Conservation (phyloP, 2,888 invertebrate genomes). For the Conistra vaccinii region DNA sequence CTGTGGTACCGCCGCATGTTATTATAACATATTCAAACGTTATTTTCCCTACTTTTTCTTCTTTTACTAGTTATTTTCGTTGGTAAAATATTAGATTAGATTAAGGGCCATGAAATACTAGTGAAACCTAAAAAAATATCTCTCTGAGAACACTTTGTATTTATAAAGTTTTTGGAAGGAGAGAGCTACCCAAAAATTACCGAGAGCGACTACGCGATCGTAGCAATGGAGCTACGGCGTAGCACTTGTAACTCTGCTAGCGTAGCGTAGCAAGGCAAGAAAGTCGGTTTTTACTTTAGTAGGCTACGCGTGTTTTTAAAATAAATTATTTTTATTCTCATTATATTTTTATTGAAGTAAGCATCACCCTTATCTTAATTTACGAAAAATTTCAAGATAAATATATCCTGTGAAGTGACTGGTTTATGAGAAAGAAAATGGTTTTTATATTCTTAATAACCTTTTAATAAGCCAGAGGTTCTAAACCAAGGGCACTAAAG, state of each 20-base stretch:
- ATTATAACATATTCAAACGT: conserved; percentile 23
- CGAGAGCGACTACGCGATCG: background rate
- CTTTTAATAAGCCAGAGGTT: background rate
- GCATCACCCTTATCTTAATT: background rate
- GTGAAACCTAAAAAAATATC: too few species aligned
- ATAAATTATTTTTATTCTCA: background rate
- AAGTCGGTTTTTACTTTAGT: background rate
- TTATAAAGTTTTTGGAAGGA: background rate
- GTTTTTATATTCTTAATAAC: background rate
- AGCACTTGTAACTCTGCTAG: background rate
- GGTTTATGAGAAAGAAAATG: background rate
- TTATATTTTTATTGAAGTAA: background rate
- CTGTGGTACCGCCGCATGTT: conserved; percentile 21
- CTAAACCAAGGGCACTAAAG: background rate
- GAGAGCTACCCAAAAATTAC: background rate
- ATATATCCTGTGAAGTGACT: background rate
- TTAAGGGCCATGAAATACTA: background rate
- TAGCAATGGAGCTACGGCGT: conserved; percentile 1
- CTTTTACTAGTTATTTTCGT: background rate
- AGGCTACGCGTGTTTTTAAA: background rate
- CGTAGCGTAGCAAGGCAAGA: conserved; percentile 20
- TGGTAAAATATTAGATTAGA: background rate
- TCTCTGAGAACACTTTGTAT: background rate
- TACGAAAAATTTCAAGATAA: background rate
- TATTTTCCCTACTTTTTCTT: background rate